Percentiles rank a stretch among this genome's conserved stretches.
Conservation (phyloP, 1,140 invertebrate species). For the Neoseiulus cucumeris region DNA sequence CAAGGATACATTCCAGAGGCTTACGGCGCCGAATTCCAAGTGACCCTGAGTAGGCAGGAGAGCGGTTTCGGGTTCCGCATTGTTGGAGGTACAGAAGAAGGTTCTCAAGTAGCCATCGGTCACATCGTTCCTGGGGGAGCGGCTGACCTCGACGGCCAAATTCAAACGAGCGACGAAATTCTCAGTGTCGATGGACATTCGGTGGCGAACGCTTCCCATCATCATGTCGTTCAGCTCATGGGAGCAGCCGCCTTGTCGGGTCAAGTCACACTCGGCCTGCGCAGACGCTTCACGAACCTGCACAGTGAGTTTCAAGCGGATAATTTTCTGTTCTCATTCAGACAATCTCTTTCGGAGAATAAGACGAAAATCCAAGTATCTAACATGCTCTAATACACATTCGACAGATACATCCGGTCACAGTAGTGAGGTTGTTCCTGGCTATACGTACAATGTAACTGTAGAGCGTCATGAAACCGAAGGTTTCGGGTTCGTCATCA, state of each 20-base stretch:
- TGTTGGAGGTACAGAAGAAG: conserved; percentile 94
- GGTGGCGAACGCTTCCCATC: conserved; percentile 66
- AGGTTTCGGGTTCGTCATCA: conserved; percentile 96
- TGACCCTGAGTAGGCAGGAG: conserved; percentile 56
- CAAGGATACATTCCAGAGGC: conserved; percentile 12
- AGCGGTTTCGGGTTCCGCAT: conserved; percentile 90
- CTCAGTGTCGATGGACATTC: conserved; percentile 60
- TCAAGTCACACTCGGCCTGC: conserved; percentile 47
- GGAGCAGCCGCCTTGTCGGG: conserved; percentile 55
- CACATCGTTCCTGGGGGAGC: conserved; percentile 81
- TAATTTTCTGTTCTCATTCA: no score
- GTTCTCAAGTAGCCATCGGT: conserved; percentile 80
- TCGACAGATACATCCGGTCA: conserved; percentile 16
- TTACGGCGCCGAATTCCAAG: conserved; percentile 23
- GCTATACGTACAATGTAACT: conserved; percentile 53
- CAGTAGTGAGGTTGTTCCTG: conserved; percentile 15
- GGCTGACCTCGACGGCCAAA: conserved; percentile 61
- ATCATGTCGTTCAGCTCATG: conserved; percentile 71
- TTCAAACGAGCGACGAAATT: conserved; percentile 71
- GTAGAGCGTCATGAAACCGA: conserved; percentile 76
- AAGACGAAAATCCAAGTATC: no score
- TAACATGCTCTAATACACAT: no score
- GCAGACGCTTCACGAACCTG: conserved; percentile 34
- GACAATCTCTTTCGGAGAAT: not conserved
- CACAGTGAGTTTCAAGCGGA: conserved; percentile 18